These are phyloP conservation scores for Abrostola triplasia DNA, from an alignment of 2,888 invertebrate genomes.

Conservation along the genomic window DNA sequence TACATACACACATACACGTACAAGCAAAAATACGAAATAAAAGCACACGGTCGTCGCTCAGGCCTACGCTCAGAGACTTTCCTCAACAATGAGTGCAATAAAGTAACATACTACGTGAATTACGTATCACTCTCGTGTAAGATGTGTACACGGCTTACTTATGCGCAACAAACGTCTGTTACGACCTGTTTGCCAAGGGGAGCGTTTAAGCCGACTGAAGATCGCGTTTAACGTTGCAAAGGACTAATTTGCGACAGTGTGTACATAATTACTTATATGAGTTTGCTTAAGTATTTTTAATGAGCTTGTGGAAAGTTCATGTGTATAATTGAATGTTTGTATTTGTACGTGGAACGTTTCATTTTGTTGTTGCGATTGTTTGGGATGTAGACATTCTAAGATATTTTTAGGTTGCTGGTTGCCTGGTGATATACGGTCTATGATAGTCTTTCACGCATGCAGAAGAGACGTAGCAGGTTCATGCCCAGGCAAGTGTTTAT, in stretches of 20 bases:
- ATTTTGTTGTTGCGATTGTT: not conserved
- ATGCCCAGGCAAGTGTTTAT: too few species aligned
- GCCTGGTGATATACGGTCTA: not conserved
- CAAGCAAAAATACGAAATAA: too few species aligned
- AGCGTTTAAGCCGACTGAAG: conserved; percentile 59
- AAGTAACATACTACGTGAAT: conserved; percentile 2
- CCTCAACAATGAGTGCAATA: not conserved
- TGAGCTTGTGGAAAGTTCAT: conserved; percentile 40
- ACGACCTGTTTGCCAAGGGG: conserved; percentile 62
- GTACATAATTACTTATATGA: conserved; percentile 60
- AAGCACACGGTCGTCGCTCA: too few species aligned
- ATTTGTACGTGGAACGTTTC: conserved; percentile 2
- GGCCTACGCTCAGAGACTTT: conserved; percentile 18
- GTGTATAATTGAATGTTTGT: conserved; percentile 25
- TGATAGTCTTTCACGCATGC: not conserved
- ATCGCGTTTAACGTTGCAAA: conserved; percentile 62
- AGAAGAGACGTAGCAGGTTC: not conserved
- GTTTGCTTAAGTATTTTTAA: conserved; percentile 56
- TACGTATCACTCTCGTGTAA: conserved; percentile 48
- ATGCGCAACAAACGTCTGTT: conserved; percentile 50
- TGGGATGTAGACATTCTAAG: not conserved
- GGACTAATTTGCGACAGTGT: conserved; percentile 60
- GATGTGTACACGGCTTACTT: conserved; percentile 53
- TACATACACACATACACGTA: too few species aligned
- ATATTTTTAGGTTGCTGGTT: not conserved